Evolutionary conservation across 2,888 invertebrate species (phyloP), one percentile per base, ranked within the genome.

Genomic region (Fragum whitleyi): DNA sequence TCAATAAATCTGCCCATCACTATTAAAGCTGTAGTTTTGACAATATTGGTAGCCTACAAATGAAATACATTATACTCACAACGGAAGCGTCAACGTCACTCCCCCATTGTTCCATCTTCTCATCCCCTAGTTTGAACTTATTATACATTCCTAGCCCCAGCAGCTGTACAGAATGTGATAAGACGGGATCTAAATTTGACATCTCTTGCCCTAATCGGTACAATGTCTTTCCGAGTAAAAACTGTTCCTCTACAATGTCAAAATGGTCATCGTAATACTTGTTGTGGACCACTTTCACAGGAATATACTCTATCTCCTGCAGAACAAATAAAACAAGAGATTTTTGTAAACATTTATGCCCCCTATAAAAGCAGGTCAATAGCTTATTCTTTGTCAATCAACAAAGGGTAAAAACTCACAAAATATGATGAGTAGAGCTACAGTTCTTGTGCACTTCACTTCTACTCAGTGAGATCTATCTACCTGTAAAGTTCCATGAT

Each of bases 241-340:
- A 95, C 32, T 95, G 93, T 7, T 96, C 95, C 86, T 97, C 96
- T 79, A 94, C 95, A 26, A 98, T 95, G 94, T 98, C 98, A 94
- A 98, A 97, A 94, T 98, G 98, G 91, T 97, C 97, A 94, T 98
- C 98, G 94, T 96, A 96, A 92, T 95, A 97, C 0, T 96, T 96
- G 92, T 98, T 97, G 89, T 97, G 95, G 53, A 99, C 91, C 92
- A 95, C 98, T 77, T 95, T 95, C 0, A 98, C 96, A 87, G 98
- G 95, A 11, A 98, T 95, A 94, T 96, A 96, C 29, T 96, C 94
- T 89, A 65, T 39, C 47, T 91, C 91, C 90, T 92, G 83, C 23
- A 81, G 86, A 65, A 26, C 11, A 51, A 71, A 81, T 21, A 16
- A 55, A 21, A 21, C 21, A 55, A 26, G 23, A 59, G 14, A 14